These are phyloP conservation scores for Eurystomus glaucurus DNA, from an alignment of 2,797 vertebrate species.

Conservation along the genomic window DNA sequence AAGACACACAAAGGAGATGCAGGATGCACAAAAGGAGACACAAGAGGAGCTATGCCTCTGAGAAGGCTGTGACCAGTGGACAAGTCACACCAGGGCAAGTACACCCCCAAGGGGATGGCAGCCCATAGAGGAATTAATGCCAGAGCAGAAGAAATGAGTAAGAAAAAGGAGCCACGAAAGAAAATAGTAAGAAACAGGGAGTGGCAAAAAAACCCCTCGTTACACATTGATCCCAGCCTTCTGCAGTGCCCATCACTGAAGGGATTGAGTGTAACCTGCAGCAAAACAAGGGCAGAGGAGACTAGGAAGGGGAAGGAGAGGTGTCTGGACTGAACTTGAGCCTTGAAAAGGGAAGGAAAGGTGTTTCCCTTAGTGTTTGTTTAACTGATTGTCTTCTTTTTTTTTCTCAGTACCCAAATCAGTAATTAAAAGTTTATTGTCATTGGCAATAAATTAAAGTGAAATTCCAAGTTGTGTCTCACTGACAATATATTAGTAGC, in stretches of 20 bases:
- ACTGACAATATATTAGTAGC: neutral
- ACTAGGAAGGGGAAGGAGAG: accelerated
- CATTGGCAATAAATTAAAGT: neutral
- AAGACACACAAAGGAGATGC: neutral
- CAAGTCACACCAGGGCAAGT: neutral
- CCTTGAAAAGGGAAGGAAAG: neutral
- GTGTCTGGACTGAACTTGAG: neutral
- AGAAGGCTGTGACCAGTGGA: neutral
- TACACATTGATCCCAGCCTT: neutral
- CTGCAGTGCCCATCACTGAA: neutral
- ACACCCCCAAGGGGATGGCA: accelerated
- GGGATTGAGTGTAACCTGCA: neutral
- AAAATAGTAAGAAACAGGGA: neutral
- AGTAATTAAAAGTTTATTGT: neutral
- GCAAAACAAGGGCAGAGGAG: neutral
- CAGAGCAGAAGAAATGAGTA: neutral
- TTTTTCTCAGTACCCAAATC: neutral
- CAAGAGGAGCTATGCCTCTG: neutral
- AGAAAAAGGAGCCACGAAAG: neutral
- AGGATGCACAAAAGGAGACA: neutral
- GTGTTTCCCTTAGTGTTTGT: neutral
- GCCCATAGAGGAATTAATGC: neutral
- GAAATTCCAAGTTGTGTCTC: neutral
- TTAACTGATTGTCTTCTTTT: neutral
- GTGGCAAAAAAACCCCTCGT: accelerated